phyloP scores from a whole-genome alignment of 2,113 vertebrate genomes.

The Carassius carassius region DNA sequence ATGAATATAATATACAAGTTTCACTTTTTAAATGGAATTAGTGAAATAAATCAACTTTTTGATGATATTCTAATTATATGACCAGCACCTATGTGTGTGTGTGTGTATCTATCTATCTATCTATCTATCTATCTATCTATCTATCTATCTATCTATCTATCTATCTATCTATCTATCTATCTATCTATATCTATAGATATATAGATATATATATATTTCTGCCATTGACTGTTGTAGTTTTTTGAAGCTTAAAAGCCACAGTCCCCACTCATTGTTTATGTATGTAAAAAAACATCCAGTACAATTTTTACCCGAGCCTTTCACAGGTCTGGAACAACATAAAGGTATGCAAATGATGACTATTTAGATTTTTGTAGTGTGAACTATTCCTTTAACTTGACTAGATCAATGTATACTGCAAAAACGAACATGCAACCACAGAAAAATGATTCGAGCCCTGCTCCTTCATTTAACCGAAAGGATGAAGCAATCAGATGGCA shows the following conservation, averaged over 20 bases:
- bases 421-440: neutral
- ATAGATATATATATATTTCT: too few species aligned
- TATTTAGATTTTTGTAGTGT: neutral
- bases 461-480: conserved; percentile 37
- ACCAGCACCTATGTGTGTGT: too few species aligned
- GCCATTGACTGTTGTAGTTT: too few species aligned
- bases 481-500: conserved; percentile 33
- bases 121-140: too few species aligned
- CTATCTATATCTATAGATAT: too few species aligned
- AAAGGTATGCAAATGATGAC: neutral
- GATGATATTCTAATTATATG: too few species aligned
- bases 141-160: too few species aligned
- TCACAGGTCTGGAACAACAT: neutral
- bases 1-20: too few species aligned
- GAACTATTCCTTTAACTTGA: neutral
- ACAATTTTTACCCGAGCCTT: neutral
- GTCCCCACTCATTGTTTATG: neutral
- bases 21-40: too few species aligned
- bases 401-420: conserved; percentile 1
- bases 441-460: neutral
- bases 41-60: too few species aligned
- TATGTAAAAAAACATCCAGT: neutral
- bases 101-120: too few species aligned
- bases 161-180: too few species aligned
- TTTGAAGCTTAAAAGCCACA: neutral